Evolutionary conservation across 2,797 vertebrate genomes (phyloP), one percentile per base, ranked within the genome.

Genomic region (Semaprochilodus insignis): DNA sequence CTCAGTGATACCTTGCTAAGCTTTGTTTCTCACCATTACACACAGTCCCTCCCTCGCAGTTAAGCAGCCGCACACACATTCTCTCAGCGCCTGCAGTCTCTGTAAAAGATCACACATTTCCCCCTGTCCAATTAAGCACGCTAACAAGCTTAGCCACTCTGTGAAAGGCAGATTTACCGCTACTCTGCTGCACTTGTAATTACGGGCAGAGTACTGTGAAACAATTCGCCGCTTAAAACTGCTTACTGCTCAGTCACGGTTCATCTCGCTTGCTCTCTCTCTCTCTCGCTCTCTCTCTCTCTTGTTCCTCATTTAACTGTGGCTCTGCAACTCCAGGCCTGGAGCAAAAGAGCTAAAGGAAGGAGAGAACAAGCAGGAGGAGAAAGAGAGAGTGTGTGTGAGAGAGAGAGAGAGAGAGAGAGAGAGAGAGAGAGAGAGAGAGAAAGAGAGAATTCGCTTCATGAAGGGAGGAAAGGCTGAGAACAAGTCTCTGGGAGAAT

Each of bases 401-500:
- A 90, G 82, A 81, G 72, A 69, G 75, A 81, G 80, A 77, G 74
- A 77, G 86, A 89, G 86, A 88, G 90, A 90, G 82, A 88, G 74
- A 63, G 76, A 11, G 55, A 67, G 78, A 62, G 74, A 80, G 83
- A 59, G 85, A 90, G 82, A 81, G 72, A 69, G 75, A 81, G 80
- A 77, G 74, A 77, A 85, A 89, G 86, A 88, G 90, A 90, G 82
- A 88, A 89, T 88, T 91, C 88, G 92, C 91, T 90, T 91, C 83
- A 83, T 88, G 89, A 90, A 92, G 89, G 88, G 90, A 77, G 74
- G 78, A 75, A 72, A 92, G 89, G 88, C 92, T 94, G 91, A 93
- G 93, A 95, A 95, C 93, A 95, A 94, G 93, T 92, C 91, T 78
- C 87, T 88, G 85, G 91, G 88, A 94, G 92, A 95, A 94, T 94